These are phyloP conservation scores for Yponomeuta plumbellus DNA, from an alignment of 2,888 invertebrate species.

Conservation along the genomic window DNA sequence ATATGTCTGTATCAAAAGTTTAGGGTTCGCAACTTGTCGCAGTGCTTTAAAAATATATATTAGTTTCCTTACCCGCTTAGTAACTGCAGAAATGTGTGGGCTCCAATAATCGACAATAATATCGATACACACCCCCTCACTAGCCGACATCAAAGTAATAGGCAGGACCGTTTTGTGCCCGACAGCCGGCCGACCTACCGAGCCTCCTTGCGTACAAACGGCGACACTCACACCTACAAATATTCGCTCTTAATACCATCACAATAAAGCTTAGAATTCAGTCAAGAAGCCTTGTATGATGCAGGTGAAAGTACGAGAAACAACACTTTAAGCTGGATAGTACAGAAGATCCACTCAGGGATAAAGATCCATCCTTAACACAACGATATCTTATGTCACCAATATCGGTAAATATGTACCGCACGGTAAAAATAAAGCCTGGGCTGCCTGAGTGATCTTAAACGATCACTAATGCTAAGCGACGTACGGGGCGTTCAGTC, in stretches of 20 bases:
- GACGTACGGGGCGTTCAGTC: no score
- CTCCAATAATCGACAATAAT: neutral
- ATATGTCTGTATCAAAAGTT: no score
- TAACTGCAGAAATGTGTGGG: no score
- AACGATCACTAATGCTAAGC: no score
- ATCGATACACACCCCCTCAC: neutral
- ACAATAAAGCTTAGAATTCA: neutral
- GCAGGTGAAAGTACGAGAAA: neutral
- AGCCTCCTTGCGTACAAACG: neutral
- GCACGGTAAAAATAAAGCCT: no score
- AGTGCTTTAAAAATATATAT: no score
- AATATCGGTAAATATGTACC: no score
- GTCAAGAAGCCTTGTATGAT: neutral
- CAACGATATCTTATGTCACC: no score
- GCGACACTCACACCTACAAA: neutral
- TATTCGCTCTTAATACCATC: neutral
- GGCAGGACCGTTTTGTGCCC: constrained; percentile 13
- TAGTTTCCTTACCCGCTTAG: no score
- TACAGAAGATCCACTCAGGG: neutral
- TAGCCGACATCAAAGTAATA: constrained; percentile 15
- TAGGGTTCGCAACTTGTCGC: no score
- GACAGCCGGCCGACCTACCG: neutral
- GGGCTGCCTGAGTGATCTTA: no score
- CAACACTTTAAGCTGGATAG: neutral
- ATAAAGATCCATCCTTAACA: neutral